Base-by-base conservation (phyloP, 2,888 invertebrate species). In the Caenorhabditis sp. region DNA sequence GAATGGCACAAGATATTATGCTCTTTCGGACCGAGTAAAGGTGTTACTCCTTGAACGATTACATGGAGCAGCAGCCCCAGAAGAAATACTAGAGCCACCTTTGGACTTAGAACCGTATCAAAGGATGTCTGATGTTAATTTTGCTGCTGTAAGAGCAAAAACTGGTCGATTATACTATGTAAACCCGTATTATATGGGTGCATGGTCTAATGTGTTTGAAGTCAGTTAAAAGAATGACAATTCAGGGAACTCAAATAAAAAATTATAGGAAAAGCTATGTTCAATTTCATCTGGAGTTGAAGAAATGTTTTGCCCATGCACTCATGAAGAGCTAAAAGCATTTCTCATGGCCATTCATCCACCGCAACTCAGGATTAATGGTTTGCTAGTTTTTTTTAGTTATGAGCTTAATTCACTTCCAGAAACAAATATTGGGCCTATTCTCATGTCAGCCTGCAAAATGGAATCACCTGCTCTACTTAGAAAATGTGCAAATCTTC, bases 321-420 rank as follows among this genome's bases (percentile, higher is more conserved):
- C 86, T 8, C 87, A 87, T 55, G 88, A 89, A 66, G 88, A 88
- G 58, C 71, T 89, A 32, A 87, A 89, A 52, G 86, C 85, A 17
- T 89, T 88, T 55, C 80, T 88, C 4, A 86, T 88, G 86, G 88
- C 89, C 7, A 87, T 89, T 24, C 87, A 89, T 68, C 89, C 89
- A 11, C 89, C 89, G 4, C 88, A 89, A 75, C 63, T 89, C n/a
- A 63, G 87, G 50, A 86, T 89, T 32, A 89, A 86, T 35, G 89
- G 88, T 87, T 7, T 9, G 39, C n/a, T n/a, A n/a, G n/a, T n/a
- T n/a, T n/a, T n/a, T n/a, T n/a, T n/a, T n/a, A 9, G 17, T 30
- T 24, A 7, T 46, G 24, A 32, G 35, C 15, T 15, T 6, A 8
- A 35, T 17, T 17, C 7, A 9, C 13, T 73, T 63, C 22, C 71